A percentile compares a stretch with the other conserved stretches of the same genome.
Evolutionary conservation across 2,113 vertebrate species (phyloP).

Genomic region (Clarias batrachus): DNA sequence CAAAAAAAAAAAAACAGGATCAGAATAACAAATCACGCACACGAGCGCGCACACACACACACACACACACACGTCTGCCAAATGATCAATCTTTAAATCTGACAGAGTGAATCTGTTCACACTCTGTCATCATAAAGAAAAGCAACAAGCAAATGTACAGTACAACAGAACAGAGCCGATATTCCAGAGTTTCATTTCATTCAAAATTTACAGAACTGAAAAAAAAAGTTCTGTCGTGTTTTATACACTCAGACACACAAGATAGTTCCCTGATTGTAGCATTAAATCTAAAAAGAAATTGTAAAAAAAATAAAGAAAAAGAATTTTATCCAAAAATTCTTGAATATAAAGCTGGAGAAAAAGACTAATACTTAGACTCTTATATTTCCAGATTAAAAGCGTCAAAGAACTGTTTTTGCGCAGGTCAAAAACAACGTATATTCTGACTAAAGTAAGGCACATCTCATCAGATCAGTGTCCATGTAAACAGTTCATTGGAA

Average conservation of each 20-base stretch:
- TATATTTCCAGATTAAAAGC: too few species aligned
- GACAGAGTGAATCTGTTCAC: slow-evolving; percentile 6
- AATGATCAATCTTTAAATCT: background rate
- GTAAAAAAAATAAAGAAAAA: background rate
- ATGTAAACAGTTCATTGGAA: too few species aligned
- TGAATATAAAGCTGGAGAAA: too few species aligned
- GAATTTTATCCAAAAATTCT: too few species aligned
- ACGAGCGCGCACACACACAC: background rate
- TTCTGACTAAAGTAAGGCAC: too few species aligned
- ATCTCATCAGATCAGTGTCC: too few species aligned
- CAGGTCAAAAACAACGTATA: too few species aligned
- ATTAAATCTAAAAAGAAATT: background rate
- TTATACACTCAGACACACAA: background rate
- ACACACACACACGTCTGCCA: background rate
- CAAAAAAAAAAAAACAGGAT: background rate
- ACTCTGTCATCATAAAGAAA: slow-evolving; percentile 1
- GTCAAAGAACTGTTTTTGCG: too few species aligned
- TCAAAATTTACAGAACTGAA: background rate
- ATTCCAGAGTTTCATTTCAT: background rate
- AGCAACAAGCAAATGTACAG: background rate
- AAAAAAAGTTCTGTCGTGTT: background rate
- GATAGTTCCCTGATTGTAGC: background rate
- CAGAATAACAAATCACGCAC: background rate
- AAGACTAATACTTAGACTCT: too few species aligned
- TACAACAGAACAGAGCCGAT: slow-evolving; percentile 2